Base-by-base conservation (phyloP, 23 tunicate species). In the Ascidia mentula region DNA sequence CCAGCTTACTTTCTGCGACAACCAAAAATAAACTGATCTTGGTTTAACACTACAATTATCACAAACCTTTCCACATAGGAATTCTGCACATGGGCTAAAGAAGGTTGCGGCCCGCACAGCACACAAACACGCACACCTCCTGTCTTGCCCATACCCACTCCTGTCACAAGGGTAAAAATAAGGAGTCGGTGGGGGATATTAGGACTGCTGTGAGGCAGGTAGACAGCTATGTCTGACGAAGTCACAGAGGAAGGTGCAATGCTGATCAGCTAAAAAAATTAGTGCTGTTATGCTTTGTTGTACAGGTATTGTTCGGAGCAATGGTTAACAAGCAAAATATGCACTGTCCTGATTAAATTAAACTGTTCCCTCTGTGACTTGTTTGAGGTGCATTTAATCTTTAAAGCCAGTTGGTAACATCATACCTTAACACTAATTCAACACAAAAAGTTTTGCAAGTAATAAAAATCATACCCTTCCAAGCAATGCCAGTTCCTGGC, bases 81-180 rank as follows among this genome's bases (percentile, higher is more conserved):
- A 6, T 80, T 79, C 77, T 93, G 93, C 18, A 93, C 84, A 30
- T 88, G 78, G 26, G 83, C 77, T 20, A 93, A 72, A 20, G 89
- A 84, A 0, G 98, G 98, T 80, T 84, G 76, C 31, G 98, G 98
- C 15, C 98, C 98, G 84, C 98, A 93, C 34, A 93, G 38, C 0
- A 88, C 93, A 75, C 98, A 93, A 18, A 72, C 86, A 37, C 92
- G 79, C 74, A 92, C 83, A 12, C 91, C 91, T 22, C 97, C 90
- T 15, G 40, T 38, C 24, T 38, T 60, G 34, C 73, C 40, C 18
- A 33, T 32, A 9, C 74, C 60, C 40, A 53, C 79, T 15, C 90
- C 83, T 37, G 88, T 69, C 20, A 93, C 46, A 0, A 93, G 78
- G 31, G 98, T 88, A 73, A 88, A 88, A 5, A 93, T 40, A 6